phyloP scores from a whole-genome alignment of 2,797 vertebrate species.

The Melanotaenia boesemani region DNA sequence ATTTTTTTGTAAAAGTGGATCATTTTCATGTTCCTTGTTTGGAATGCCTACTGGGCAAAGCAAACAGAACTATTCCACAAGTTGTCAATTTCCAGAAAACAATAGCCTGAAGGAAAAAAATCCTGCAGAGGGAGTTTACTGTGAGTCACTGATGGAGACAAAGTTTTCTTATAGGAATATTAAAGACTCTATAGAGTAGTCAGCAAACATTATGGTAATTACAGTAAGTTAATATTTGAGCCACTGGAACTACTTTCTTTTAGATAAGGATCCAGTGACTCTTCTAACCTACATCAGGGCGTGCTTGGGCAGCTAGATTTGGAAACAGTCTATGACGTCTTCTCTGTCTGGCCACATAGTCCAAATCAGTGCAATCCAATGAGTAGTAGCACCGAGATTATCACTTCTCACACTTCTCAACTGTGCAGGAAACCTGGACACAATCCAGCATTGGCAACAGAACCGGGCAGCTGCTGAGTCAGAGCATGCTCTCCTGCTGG shows the following conservation, averaged over 20 bases:
- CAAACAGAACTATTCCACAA: not conserved
- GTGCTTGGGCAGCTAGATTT: not conserved
- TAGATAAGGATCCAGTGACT: too few relatives aligned
- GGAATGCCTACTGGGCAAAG: slow-evolving; percentile 13
- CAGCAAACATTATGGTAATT: too few relatives aligned
- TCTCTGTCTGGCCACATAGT: slow-evolving; percentile 30
- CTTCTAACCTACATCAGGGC: not conserved
- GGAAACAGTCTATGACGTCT: slow-evolving; percentile 7
- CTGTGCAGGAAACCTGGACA: slow-evolving; percentile 37
- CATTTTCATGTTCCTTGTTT: slow-evolving; percentile 9
- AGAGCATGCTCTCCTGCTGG: slow-evolving; percentile 38
- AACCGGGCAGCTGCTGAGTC: slow-evolving; percentile 68
- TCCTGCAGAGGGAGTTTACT: too few relatives aligned
- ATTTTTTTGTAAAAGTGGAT: not conserved
- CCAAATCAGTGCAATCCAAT: slow-evolving; percentile 18
- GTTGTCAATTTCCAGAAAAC: not conserved
- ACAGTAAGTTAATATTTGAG: too few relatives aligned
- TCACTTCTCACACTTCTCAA: slow-evolving; percentile 39
- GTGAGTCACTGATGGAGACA: too few relatives aligned
- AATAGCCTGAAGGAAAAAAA: too few relatives aligned
- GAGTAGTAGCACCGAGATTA: slow-evolving; percentile 48
- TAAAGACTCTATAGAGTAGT: too few relatives aligned
- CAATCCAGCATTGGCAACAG: slow-evolving; percentile 51
- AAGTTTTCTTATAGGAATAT: too few relatives aligned
- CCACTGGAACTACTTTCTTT: too few relatives aligned